These are phyloP conservation scores for Cepphus grylle DNA, from an alignment of 2,113 vertebrate genomes.

Conservation along the genomic window DNA sequence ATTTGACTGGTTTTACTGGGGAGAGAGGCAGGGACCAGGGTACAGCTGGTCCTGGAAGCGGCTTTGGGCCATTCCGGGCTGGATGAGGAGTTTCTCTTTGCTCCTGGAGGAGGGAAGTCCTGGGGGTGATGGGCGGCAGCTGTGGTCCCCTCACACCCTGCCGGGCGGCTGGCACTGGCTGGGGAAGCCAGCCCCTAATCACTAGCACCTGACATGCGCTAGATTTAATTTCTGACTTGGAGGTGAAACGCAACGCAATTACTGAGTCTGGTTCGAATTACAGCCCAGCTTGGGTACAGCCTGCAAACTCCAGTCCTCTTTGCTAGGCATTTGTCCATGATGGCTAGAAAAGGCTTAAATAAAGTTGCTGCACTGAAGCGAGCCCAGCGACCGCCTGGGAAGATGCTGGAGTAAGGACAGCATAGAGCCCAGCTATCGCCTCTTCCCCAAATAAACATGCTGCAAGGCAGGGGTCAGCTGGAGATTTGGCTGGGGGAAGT, in stretches of 20 bases:
- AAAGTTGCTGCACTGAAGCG: not conserved
- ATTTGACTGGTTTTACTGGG: not conserved
- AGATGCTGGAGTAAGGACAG: not conserved
- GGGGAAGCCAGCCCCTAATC: not conserved
- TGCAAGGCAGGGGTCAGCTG: not conserved
- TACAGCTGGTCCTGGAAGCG: not conserved
- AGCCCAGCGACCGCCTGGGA: not conserved
- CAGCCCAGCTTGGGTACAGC: not conserved
- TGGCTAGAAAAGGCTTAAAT: not conserved
- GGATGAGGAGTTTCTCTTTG: not conserved
- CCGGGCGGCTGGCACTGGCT: rapidly evolving
- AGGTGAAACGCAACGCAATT: not conserved
- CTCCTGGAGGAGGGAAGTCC: not conserved
- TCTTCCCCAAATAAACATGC: not conserved
- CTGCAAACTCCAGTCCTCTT: not conserved
- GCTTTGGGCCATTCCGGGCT: not conserved
- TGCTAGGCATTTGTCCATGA: not conserved
- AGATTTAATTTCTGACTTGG: not conserved
- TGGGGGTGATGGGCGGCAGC: not conserved
- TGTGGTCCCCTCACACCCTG: rapidly evolving
- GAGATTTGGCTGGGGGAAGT: not conserved
- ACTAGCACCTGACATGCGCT: not conserved
- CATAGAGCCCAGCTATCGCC: rapidly evolving
- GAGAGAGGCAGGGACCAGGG: not conserved
- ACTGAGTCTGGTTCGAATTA: not conserved